phyloP scores from a whole-genome alignment of 2,797 vertebrate species.

The Eutrigla gurnardus region DNA sequence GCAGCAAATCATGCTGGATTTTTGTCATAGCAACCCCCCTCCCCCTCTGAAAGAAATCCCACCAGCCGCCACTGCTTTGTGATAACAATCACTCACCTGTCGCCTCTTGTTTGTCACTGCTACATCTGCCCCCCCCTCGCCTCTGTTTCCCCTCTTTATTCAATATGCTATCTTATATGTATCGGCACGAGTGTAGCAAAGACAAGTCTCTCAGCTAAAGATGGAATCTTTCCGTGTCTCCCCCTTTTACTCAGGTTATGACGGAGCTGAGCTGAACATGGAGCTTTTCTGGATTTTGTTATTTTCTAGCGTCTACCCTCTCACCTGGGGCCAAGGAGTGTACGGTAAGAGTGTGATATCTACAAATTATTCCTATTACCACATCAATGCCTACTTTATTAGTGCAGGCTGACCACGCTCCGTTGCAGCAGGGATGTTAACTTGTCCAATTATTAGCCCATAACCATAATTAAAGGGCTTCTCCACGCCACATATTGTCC shows the following conservation, averaged over 20 bases:
- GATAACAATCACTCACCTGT: conserved; percentile 36
- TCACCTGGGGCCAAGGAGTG: conserved; percentile 83
- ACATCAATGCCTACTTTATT: conserved; percentile 34
- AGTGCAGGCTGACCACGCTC: conserved; percentile 34
- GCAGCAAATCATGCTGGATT: too few species aligned
- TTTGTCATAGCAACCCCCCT: too few species aligned
- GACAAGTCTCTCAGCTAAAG: background rate
- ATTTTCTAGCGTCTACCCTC: conserved; percentile 80
- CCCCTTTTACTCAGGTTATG: conserved; percentile 80
- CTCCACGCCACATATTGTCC: conserved; percentile 37
- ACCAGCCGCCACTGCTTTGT: background rate
- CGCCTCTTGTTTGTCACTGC: conserved; percentile 20
- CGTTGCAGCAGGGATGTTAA: conserved; percentile 22
- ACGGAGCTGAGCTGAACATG: conserved; percentile 86
- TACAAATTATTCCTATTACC: conserved; percentile 22
- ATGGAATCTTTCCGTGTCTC: background rate
- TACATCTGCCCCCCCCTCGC: conserved; percentile 5
- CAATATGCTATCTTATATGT: background rate
- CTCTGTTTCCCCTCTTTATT: conserved; percentile 3
- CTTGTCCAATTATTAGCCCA: conserved; percentile 55
- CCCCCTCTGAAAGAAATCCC: too few species aligned
- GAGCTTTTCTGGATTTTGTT: conserved; percentile 88
- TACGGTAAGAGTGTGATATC: conserved; percentile 81
- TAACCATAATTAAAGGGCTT: conserved; percentile 57
- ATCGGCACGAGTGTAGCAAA: background rate